Evolutionary conservation across 1,140 invertebrate genomes (phyloP).

Genomic region (Penaeus japonicus): DNA sequence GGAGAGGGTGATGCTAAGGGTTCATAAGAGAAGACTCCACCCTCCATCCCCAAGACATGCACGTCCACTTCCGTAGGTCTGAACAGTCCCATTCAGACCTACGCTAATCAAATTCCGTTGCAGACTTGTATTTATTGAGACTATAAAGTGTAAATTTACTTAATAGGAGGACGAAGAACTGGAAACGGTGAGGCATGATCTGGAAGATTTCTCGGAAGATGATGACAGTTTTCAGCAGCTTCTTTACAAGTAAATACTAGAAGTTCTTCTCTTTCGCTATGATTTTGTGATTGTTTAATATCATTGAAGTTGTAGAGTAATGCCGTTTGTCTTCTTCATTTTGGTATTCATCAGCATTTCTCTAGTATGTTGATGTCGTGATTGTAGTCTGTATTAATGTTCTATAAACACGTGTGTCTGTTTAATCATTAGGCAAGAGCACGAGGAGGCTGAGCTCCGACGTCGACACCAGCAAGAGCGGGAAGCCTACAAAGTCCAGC

Average conservation of each 20-base stretch:
- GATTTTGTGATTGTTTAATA: neutral
- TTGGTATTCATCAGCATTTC: too few relatives aligned
- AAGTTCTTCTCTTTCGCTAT: neutral
- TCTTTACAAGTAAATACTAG: conserved; percentile 35
- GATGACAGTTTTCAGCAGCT: conserved; percentile 52
- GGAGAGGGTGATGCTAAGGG: too few relatives aligned
- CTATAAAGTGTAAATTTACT: too few relatives aligned
- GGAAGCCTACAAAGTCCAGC: conserved; percentile 34
- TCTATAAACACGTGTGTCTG: neutral
- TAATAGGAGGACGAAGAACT: conserved; percentile 32
- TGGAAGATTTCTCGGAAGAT: conserved; percentile 45
- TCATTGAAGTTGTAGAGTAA: neutral
- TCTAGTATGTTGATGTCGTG: too few relatives aligned
- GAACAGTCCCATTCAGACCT: too few relatives aligned
- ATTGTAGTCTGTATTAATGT: too few relatives aligned
- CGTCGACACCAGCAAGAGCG: conserved; percentile 42
- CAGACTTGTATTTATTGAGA: too few relatives aligned
- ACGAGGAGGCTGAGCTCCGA: conserved; percentile 40
- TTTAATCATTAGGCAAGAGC: conserved; percentile 25
- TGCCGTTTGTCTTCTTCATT: too few relatives aligned
- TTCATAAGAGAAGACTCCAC: too few relatives aligned
- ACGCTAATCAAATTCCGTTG: too few relatives aligned
- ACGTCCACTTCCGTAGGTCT: too few relatives aligned
- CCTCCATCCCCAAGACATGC: too few relatives aligned
- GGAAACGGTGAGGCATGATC: conserved; percentile 33